Percentiles rank a stretch among this genome's conserved stretches.
These are phyloP conservation scores for Cabera pusaria DNA, from an alignment of 2,888 invertebrate genomes.

Conservation along the genomic window DNA sequence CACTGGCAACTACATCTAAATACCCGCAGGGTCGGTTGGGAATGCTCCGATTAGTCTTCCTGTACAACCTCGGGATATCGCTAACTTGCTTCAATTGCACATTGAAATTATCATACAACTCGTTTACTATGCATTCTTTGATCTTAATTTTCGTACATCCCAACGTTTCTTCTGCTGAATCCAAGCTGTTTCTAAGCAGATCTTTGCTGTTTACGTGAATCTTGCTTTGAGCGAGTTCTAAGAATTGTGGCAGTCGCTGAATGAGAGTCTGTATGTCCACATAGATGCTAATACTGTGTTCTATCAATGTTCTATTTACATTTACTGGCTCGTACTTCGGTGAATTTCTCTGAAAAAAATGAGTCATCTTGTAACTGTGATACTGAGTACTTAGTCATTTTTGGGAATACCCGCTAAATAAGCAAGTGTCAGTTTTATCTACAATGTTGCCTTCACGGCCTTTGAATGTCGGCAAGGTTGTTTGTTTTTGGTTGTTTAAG, in stretches of 20 bases:
- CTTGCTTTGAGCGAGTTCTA: constrained; percentile 53
- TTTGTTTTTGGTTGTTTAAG: too few relatives aligned
- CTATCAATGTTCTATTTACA: constrained; percentile 62
- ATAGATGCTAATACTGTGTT: constrained; percentile 67
- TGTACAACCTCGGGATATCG: constrained; percentile 96
- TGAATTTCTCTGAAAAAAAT: constrained; percentile 57
- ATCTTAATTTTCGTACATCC: constrained; percentile 54
- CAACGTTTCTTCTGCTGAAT: constrained; percentile 51
- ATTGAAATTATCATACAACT: constrained; percentile 71
- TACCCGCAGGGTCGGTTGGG: constrained; percentile 93
- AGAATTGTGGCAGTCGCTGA: constrained; percentile 54
- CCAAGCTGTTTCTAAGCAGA: constrained; percentile 53
- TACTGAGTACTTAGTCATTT: too few relatives aligned
- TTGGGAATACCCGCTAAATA: too few relatives aligned
- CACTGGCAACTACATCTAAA: constrained; percentile 86
- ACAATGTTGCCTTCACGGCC: too few relatives aligned
- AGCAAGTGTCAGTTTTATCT: too few relatives aligned
- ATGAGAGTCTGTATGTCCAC: constrained; percentile 56
- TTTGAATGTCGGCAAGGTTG: too few relatives aligned
- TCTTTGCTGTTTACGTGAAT: constrained; percentile 49
- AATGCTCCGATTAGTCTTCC: constrained; percentile 94
- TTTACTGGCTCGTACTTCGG: constrained; percentile 53
- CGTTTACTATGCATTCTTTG: constrained; percentile 66
- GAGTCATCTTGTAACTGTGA: too few relatives aligned
- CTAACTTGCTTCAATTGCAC: constrained; percentile 90